Evolutionary conservation across 2,113 vertebrate species (phyloP).

Genomic region (Oceanodroma tethys): DNA sequence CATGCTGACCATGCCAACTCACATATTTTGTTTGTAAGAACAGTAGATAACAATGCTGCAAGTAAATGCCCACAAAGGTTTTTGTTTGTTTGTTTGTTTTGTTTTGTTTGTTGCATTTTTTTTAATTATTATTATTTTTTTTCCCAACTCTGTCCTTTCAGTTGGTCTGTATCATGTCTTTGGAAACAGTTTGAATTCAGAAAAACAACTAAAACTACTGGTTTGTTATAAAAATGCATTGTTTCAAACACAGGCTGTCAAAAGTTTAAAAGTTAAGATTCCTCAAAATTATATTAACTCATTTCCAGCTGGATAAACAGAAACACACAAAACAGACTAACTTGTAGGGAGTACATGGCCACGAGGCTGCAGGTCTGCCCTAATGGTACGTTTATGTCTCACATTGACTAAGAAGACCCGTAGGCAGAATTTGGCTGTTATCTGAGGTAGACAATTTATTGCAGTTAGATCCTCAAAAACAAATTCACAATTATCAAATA

Average conservation of each 20-base stretch:
- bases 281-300: background rate
- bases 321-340: background rate
- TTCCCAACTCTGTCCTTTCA: background rate
- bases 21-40: background rate
- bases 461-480: slow-evolving; percentile 31
- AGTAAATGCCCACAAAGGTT: background rate
- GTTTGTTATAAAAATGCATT: background rate
- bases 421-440: slow-evolving; percentile 22
- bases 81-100: background rate
- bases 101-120: background rate
- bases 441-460: slow-evolving; percentile 27
- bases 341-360: background rate
- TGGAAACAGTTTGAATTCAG: background rate
- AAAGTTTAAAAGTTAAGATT: background rate
- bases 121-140: background rate
- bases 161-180: background rate
- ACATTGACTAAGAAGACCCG: background rate
- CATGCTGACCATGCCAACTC: background rate
- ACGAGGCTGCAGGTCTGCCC: background rate
- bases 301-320: background rate
- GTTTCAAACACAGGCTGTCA: background rate
- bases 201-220: background rate
- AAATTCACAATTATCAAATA: slow-evolving; percentile 54
- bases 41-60: background rate
- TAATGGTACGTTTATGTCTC: background rate